Base-by-base conservation (phyloP, 2,888 invertebrate species). In the Tachina fera region DNA sequence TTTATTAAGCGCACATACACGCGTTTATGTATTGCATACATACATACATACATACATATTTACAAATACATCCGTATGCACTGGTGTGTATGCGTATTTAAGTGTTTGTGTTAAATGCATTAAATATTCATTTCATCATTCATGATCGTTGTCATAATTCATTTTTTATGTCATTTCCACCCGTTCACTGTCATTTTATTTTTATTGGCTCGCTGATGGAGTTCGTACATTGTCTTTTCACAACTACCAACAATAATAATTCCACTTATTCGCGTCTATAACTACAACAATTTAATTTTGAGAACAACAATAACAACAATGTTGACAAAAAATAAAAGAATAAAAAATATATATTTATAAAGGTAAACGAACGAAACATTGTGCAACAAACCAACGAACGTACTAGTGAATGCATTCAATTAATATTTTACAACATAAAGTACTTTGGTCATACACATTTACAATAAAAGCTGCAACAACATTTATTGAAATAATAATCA, bases 391-490 rank as follows among this genome's bases (percentile, higher is more conserved):
- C 41, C 71, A 76, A 58, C 51, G 31, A 65, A 19, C 70, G 16
- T 56, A n/a, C 61, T 31, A 53, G 53, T 10, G 53, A 77, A 45
- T 68, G 51, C 78, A 82, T 86, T 86, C 72, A 80, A 86, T 86
- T 86, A 86, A 83, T 83, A 86, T 86, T 86, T 86, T 86, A 83
- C 86, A 86, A 76, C 76, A 83, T 76, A 80, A 79, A 83, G 72
- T 86, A 86, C 79, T 83, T 83, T 86, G 67, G 68, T 56, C 76
- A 68, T 60, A 76, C 58, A 71, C 19, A n/a, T 43, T n/a, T 60
- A 80, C 51, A 79, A 77, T n/a, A 72, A 49, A 70, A 60, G 45
- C 70, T 49, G 3, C 67, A 70, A 72, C 41, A 72, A 63, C 31
- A 51, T 51, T 53, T 75, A 56, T 75, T 41, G 31, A 58, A 70